Conservation (phyloP, 1,140 invertebrate genomes). For the Drosophila sproati region DNA sequence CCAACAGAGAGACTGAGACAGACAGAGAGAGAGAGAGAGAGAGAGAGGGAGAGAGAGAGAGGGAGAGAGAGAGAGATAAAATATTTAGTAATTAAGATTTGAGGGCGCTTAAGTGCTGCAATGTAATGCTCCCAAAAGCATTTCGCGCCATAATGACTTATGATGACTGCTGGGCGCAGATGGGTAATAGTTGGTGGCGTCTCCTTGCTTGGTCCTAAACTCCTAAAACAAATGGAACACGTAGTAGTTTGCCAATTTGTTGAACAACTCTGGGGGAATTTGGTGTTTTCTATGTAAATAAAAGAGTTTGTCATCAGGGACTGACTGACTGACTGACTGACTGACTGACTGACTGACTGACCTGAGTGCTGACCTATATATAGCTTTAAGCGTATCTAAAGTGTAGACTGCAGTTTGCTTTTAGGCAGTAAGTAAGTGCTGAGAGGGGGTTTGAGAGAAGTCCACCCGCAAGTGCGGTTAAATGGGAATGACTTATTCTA, state of each 20-base stretch:
- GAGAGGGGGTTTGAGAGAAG: neutral
- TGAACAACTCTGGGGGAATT: neutral
- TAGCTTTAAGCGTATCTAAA: neutral
- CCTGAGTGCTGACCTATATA: neutral
- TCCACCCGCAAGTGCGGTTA: neutral
- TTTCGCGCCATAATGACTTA: slow-evolving; percentile 50
- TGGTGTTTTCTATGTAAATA: slow-evolving; percentile 1
- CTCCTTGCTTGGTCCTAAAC: neutral
- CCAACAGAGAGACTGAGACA: slow-evolving; percentile 6
- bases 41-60: slow-evolving; percentile 14
- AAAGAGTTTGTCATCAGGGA: neutral
- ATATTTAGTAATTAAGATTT: slow-evolving; percentile 59
- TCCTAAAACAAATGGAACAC: neutral
- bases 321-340: neutral
- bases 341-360: neutral
- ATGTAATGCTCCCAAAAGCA: slow-evolving; percentile 33
- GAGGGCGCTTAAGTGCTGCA: slow-evolving; percentile 54
- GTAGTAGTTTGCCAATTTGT: slow-evolving; percentile 13
- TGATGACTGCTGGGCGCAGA: neutral
- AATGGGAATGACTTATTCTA: no score
- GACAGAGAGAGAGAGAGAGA: slow-evolving; percentile 11
- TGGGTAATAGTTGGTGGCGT: neutral
- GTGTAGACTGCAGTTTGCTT: neutral
- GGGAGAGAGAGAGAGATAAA: slow-evolving; percentile 33
- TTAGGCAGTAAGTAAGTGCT: neutral